Evolutionary conservation across 1,140 invertebrate species (phyloP).

Genomic region (Aphaenogaster floridana): DNA sequence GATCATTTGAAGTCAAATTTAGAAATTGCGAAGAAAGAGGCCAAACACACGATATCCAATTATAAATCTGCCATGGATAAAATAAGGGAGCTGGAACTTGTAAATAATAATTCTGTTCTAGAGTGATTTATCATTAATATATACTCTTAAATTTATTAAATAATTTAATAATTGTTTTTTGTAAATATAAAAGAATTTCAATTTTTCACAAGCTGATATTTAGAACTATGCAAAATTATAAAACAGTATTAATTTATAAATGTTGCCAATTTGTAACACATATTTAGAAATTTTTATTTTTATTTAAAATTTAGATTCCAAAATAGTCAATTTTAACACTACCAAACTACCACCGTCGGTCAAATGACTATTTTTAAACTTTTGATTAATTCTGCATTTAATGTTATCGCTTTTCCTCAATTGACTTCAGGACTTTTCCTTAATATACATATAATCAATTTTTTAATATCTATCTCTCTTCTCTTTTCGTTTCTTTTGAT

Average conservation of each 20-base stretch:
- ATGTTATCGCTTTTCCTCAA: no score
- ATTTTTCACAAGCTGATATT: slow-evolving; percentile 20
- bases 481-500: no score
- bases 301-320: no score
- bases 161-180: background rate
- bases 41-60: slow-evolving; percentile 59
- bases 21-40: slow-evolving; percentile 44
- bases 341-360: no score
- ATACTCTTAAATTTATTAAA: slow-evolving; percentile 10
- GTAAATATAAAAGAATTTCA: slow-evolving; percentile 1
- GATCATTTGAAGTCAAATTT: slow-evolving; percentile 72
- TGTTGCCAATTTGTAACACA: background rate
- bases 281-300: no score
- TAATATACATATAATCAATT: no score
- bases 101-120: slow-evolving; percentile 60
- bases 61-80: slow-evolving; percentile 70
- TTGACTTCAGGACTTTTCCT: no score
- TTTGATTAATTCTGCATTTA: no score
- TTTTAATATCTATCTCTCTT: no score
- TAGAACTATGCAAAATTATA: slow-evolving; percentile 7
- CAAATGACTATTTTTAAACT: no score
- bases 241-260: background rate
- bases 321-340: no score
- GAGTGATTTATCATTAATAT: slow-evolving; percentile 19
- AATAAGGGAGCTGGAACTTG: slow-evolving; percentile 72